Evolutionary conservation across 2,888 invertebrate genomes (phyloP), one percentile per base, ranked within the genome.

Genomic region (Ryuthela nishihirai): DNA sequence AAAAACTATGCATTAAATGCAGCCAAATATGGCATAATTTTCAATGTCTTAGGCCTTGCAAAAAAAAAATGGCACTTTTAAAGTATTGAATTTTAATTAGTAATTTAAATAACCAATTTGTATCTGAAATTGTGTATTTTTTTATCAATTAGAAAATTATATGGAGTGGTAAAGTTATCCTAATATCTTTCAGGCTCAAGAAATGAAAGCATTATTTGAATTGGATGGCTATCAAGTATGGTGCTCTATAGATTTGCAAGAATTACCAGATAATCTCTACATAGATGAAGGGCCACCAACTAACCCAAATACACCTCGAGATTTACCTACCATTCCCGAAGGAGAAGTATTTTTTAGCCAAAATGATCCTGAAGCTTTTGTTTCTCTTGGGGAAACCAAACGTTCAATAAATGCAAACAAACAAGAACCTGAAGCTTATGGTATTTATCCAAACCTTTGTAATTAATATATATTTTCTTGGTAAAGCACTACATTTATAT

Each of bases 201-300:
- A 59, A 34, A 35, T 59, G 12, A 59, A 59, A 48, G 10, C 29
- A 1, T n/a, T 44, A 29, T 53, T 60, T 45, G 60, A 60, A 41
- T 45, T 50, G 25, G 43, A 26, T 25, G 61, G 54, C 3, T 53
- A 50, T 32, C 52, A 63, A 48, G 58, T 65, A 2, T 65, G 65
- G 65, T 55, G 64, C 24, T 64, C 65, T 3, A 50, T 54, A 9
- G 65, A 65, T 35, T 39, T 58, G 15, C 12, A 47, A 5, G 58
- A 52, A 32, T 24, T 18, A 18, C 53, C 44, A 39, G 26, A 26
- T 7, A 46, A 53, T 15, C 18, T 54, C 2, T 40, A 38, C 2
- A 49, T 50, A 15, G 56, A 58, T 18, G 61, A 61, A 12, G 34
- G 17, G 23, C 9, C 29, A 7, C 17, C 23, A 10, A 39, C 35